phyloP scores from a whole-genome alignment of 2,113 vertebrate genomes.

The Dermatemys mawii region DNA sequence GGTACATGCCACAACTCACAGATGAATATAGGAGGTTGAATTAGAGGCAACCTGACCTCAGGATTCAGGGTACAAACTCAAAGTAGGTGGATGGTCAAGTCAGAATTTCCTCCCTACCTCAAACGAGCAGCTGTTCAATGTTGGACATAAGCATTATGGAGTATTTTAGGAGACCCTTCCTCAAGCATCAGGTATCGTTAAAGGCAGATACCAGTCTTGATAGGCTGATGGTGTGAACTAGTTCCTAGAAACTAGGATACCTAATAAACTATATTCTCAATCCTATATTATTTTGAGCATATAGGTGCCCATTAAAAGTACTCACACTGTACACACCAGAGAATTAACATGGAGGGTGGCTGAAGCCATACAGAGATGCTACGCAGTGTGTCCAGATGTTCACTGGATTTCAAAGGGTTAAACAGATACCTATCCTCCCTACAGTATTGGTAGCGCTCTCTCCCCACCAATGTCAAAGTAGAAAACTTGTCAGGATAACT shows the following conservation, averaged over 20 bases:
- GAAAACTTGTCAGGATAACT: rapidly evolving
- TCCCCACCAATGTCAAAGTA: rapidly evolving
- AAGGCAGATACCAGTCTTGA: not conserved
- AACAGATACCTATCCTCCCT: not conserved
- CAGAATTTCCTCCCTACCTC: not conserved
- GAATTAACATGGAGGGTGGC: not conserved
- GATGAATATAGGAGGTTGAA: not conserved
- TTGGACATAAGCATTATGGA: rapidly evolving
- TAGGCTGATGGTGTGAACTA: not conserved
- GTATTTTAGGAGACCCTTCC: not conserved
- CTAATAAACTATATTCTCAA: not conserved
- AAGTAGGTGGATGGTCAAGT: not conserved
- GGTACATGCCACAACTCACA: rapidly evolving
- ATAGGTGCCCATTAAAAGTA: not conserved
- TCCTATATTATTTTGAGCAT: not conserved
- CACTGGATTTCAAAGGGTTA: not conserved
- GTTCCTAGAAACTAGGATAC: not conserved
- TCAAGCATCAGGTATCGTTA: not conserved
- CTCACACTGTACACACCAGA: not conserved
- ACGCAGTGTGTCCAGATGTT: not conserved
- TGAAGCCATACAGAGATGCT: not conserved
- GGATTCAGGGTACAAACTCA: rapidly evolving
- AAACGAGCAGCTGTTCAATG: not conserved
- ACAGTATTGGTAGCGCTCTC: not conserved
- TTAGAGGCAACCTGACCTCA: not conserved